These are phyloP conservation scores for Electrona antarctica DNA, from an alignment of 2,113 vertebrate species.

Conservation along the genomic window DNA sequence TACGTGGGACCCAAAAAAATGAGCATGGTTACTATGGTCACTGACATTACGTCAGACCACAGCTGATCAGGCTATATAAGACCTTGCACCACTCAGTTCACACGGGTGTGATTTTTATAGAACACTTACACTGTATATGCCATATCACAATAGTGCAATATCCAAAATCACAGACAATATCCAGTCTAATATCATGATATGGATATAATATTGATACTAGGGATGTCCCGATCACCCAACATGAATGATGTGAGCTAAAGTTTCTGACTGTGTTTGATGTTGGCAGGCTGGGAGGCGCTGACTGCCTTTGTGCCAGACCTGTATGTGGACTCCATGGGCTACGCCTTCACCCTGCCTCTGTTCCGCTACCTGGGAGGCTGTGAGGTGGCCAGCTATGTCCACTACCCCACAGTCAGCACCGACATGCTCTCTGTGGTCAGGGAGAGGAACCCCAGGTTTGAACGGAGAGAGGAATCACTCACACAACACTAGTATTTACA, in stretches of 20 bases:
- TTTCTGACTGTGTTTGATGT: constrained; percentile 9
- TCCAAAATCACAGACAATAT: too few species aligned
- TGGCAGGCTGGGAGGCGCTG: constrained; percentile 89
- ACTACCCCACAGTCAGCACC: constrained; percentile 94
- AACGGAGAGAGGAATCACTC: neutral
- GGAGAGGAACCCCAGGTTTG: constrained; percentile 81
- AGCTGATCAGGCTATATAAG: too few species aligned
- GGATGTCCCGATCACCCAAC: neutral
- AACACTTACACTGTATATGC: too few species aligned
- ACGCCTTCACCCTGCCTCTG: constrained; percentile 90
- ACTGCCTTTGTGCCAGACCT: constrained; percentile 85
- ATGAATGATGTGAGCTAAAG: neutral
- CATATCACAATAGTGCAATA: too few species aligned
- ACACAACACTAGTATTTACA: neutral
- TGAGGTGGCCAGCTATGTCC: constrained; percentile 87
- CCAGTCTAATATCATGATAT: too few species aligned
- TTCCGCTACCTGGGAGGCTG: constrained; percentile 91
- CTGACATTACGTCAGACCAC: too few species aligned
- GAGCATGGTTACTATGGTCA: too few species aligned
- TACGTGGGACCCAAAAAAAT: too few species aligned
- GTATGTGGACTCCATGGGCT: constrained; percentile 95
- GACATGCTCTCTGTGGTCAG: constrained; percentile 93
- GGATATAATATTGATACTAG: neutral
- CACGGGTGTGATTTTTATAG: too few species aligned
- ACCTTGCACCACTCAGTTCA: too few species aligned